Evolutionary conservation across 2,888 invertebrate genomes (phyloP).

Genomic region (Volucella bombylans): DNA sequence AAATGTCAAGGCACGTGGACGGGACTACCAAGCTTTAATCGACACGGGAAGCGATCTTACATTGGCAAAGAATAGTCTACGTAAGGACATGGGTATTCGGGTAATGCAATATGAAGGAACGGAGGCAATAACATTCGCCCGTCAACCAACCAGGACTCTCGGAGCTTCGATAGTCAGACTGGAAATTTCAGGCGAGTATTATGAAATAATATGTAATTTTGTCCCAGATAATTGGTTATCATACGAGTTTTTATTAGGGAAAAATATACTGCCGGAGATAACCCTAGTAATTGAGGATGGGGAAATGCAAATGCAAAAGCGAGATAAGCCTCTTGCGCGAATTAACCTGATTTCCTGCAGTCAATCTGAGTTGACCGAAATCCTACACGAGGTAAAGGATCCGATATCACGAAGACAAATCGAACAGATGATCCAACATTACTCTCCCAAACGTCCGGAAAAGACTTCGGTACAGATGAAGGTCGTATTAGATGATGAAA

Average conservation of each 20-base stretch:
- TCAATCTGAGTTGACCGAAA: background rate
- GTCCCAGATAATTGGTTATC: too few relatives aligned
- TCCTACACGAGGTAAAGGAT: constrained; percentile 15
- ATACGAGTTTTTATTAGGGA: too few relatives aligned
- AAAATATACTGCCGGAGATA: too few relatives aligned
- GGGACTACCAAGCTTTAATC: constrained; percentile 18
- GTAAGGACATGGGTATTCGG: constrained; percentile 4
- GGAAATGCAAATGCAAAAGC: constrained; percentile 8
- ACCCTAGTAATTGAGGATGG: constrained; percentile 30
- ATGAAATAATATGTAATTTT: too few relatives aligned
- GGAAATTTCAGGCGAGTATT: constrained; percentile 39
- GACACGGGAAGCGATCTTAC: constrained; percentile 39
- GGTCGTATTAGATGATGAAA: too few relatives aligned
- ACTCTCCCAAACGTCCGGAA: constrained; percentile 77
- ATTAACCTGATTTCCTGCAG: constrained; percentile 21
- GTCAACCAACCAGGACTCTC: constrained; percentile 15
- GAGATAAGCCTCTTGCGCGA: constrained; percentile 19
- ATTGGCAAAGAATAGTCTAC: constrained; percentile 14
- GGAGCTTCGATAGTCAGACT: constrained; percentile 18
- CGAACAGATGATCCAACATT: constrained; percentile 22
- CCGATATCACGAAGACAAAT: constrained; percentile 3
- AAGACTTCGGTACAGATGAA: constrained; percentile 25
- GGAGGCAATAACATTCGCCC: constrained; percentile 22
- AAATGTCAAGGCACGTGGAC: constrained; percentile 10
- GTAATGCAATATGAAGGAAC: constrained; percentile 12